These are phyloP conservation scores for Rugalucina vietnamica DNA, from an alignment of 2,888 invertebrate genomes.

Conservation along the genomic window DNA sequence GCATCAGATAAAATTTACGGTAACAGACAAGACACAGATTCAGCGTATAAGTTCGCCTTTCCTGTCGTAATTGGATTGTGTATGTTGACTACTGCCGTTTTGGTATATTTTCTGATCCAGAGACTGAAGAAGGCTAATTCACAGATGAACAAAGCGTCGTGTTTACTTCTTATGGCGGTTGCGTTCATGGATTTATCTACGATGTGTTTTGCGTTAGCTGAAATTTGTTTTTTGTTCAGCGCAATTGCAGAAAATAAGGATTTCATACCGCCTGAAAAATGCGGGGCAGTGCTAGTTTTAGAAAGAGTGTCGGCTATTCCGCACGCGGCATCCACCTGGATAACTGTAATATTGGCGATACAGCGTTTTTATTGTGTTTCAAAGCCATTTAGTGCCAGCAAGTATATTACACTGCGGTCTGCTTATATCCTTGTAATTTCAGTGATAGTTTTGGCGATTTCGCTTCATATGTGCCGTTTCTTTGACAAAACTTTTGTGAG, in stretches of 20 bases:
- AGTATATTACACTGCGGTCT: not conserved
- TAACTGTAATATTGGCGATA: not conserved
- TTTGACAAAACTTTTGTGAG: not conserved
- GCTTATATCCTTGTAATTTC: not conserved
- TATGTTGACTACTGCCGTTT: not conserved
- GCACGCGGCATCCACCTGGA: not conserved
- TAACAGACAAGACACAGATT: not conserved
- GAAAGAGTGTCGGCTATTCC: not conserved
- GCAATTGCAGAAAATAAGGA: not conserved
- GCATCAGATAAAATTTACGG: no score
- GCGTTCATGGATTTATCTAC: not conserved
- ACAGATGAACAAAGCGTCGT: conserved; percentile 4
- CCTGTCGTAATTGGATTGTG: not conserved
- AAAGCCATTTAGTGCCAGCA: not conserved
- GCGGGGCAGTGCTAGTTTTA: not conserved
- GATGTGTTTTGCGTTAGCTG: not conserved
- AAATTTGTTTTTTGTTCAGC: not conserved
- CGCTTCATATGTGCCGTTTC: not conserved
- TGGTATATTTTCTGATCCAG: not conserved
- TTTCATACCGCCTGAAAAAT: not conserved
- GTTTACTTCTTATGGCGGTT: not conserved
- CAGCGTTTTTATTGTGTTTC: not conserved
- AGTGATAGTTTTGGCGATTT: not conserved
- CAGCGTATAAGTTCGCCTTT: not conserved
- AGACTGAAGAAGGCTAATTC: not conserved